Conservation (phyloP, 2,797 vertebrate species). For the Sebastes variabilis region DNA sequence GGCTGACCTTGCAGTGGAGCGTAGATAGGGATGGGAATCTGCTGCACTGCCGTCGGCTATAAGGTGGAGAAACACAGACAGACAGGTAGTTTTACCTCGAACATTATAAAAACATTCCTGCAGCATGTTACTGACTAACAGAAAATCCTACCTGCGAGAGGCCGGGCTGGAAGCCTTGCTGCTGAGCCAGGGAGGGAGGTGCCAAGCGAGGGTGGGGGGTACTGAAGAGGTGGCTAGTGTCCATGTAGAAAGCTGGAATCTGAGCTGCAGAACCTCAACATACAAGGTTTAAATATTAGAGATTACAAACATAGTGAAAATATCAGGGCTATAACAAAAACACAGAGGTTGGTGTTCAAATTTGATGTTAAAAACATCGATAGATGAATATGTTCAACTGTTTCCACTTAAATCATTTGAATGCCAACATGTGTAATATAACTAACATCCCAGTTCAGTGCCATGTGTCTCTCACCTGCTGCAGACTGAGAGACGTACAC, state of each 20-base stretch:
- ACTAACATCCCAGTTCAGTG: neutral
- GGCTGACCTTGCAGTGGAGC: constrained; percentile 96
- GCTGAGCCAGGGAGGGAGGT: constrained; percentile 93
- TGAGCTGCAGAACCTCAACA: constrained; percentile 88
- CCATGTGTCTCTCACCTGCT: constrained; percentile 86
- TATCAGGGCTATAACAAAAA: neutral
- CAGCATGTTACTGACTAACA: neutral
- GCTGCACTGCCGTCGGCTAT: constrained; percentile 93
- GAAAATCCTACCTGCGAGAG: constrained; percentile 92
- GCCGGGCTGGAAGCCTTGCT: constrained; percentile 95
- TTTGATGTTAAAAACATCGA: neutral
- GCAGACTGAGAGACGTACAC: constrained; percentile 98
- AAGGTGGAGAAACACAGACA: neutral
- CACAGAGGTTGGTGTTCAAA: neutral
- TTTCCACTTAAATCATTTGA: neutral
- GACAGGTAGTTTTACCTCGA: neutral
- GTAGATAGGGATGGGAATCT: constrained; percentile 98
- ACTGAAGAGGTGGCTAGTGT: constrained; percentile 96
- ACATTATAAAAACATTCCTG: neutral
- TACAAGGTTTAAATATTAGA: neutral
- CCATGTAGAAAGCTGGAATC: constrained; percentile 98
- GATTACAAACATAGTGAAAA: neutral
- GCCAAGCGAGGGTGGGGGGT: constrained; percentile 95
- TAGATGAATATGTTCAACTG: neutral
- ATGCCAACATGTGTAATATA: neutral